Conservation (phyloP, 2,797 vertebrate species). For the Cyclopterus lumpus region DNA sequence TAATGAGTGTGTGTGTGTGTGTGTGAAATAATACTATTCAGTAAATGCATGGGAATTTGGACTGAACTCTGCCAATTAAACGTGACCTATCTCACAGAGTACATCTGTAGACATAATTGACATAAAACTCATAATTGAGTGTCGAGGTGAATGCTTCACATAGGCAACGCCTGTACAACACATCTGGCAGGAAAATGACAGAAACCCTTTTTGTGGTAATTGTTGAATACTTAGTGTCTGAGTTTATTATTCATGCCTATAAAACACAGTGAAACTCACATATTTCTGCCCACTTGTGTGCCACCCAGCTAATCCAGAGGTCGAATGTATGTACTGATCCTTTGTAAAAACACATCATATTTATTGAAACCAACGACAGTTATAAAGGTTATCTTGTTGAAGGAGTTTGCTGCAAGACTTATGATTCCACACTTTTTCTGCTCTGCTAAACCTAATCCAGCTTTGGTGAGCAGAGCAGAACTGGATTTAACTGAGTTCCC, state of each 20-base stretch:
- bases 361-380: neutral
- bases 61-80: conserved; percentile 45
- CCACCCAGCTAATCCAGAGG: neutral
- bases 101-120: neutral
- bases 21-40: conserved; percentile 29
- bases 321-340: neutral
- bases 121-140: no score
- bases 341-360: conserved; percentile 7
- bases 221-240: neutral
- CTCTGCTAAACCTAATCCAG: conserved; percentile 48
- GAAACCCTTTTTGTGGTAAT: neutral
- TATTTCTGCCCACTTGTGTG: neutral
- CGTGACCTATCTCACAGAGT: conserved; percentile 4
- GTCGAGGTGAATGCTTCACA: conserved; percentile 16
- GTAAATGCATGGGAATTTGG: conserved; percentile 28
- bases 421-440: conserved; percentile 24
- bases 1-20: conserved; percentile 6
- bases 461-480: conserved; percentile 44
- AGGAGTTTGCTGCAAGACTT: conserved; percentile 33
- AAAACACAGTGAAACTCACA: neutral
- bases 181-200: conserved; percentile 16
- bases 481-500: conserved; percentile 44
- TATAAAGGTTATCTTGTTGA: conserved; percentile 9
- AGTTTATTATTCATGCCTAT: neutral
- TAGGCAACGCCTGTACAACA: neutral